These are phyloP conservation scores for Latheticus oryzae DNA, from an alignment of 2,888 invertebrate genomes.

Conservation along the genomic window DNA sequence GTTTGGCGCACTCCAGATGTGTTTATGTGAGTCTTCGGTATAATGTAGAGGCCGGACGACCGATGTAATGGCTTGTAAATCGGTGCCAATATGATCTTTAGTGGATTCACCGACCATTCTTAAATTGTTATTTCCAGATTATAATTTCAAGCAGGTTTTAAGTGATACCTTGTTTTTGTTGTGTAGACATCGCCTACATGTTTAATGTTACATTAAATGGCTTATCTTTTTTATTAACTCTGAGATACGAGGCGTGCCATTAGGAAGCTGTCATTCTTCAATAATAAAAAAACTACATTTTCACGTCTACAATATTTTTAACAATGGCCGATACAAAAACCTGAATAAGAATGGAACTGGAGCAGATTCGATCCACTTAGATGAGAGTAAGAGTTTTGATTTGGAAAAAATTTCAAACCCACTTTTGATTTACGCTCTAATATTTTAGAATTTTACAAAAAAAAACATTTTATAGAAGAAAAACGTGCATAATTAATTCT, in stretches of 20 bases:
- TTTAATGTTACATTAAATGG: conserved; percentile 30
- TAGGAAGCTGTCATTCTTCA: conserved; percentile 9
- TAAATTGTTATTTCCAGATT: conserved; percentile 47
- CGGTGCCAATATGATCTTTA: conserved; percentile 58
- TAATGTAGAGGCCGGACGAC: conserved; percentile 51
- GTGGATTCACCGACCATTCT: conserved; percentile 51
- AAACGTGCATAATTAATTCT: too few species aligned
- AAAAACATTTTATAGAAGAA: too few species aligned
- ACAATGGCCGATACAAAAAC: conserved; percentile 4
- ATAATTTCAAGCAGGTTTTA: conserved; percentile 43
- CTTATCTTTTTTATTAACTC: conserved; percentile 5
- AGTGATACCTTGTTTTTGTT: conserved; percentile 34
- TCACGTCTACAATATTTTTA: too few species aligned
- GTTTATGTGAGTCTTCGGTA: conserved; percentile 52
- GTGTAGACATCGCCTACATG: conserved; percentile 29
- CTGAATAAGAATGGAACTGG: not conserved
- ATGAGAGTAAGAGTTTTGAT: conserved; percentile 11
- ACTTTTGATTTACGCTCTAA: conserved; percentile 6
- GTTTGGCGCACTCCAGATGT: conserved; percentile 46
- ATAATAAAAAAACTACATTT: too few species aligned
- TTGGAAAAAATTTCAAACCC: conserved; percentile 4
- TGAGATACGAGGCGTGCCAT: not conserved
- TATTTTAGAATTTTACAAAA: too few species aligned
- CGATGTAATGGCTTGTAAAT: conserved; percentile 58
- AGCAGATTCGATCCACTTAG: too few species aligned